These are phyloP conservation scores for Melopsittacus undulatus DNA, from an alignment of 2,797 vertebrate species.

Conservation along the genomic window DNA sequence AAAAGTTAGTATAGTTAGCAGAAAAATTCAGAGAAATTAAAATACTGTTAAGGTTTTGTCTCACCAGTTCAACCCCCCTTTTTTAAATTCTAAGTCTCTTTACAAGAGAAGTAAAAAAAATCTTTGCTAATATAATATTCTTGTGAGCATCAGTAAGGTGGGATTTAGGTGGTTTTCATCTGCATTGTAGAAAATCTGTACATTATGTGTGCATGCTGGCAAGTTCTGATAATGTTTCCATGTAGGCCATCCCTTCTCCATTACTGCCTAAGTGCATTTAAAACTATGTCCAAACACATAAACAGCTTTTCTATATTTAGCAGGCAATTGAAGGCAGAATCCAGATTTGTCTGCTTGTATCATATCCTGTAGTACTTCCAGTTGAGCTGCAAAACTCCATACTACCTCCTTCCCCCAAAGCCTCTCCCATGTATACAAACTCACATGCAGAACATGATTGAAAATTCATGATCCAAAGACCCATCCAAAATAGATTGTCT, in stretches of 20 bases:
- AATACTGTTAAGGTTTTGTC: not conserved
- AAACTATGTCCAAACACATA: not conserved
- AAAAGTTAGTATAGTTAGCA: not conserved
- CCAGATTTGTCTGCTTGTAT: not conserved
- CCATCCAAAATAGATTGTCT: not conserved
- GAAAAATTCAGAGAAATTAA: not conserved
- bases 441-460: not conserved
- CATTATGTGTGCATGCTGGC: not conserved
- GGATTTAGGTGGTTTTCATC: not conserved
- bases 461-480: not conserved
- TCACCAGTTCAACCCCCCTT: rapidly evolving
- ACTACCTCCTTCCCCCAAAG: not conserved
- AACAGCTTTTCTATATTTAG: not conserved
- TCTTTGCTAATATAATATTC: not conserved
- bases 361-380: not conserved
- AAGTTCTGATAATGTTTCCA: not conserved
- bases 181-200: not conserved
- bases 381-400: not conserved
- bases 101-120: not conserved
- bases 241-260: not conserved
- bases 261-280: not conserved
- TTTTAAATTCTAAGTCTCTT: not conserved
- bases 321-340: not conserved
- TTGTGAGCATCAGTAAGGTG: not conserved
- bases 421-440: not conserved